Conservation (phyloP, 2,113 vertebrate species). For the Lethenteron camtschaticum region DNA sequence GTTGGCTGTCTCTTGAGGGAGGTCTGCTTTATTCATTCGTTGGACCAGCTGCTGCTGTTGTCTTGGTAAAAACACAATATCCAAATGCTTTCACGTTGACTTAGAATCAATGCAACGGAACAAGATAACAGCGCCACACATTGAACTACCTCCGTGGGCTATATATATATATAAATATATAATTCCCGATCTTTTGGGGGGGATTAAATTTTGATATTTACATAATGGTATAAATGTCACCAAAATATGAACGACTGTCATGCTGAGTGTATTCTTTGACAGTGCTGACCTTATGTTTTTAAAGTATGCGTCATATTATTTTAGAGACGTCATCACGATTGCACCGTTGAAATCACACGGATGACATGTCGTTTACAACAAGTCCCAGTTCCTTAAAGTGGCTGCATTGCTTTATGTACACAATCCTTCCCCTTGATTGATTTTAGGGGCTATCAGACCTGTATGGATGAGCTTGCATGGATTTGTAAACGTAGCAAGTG, state of each 20-base stretch:
- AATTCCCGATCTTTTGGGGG: too few species aligned
- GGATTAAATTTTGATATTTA: not conserved
- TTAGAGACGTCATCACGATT: too few species aligned
- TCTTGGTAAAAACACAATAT: conserved; percentile 39
- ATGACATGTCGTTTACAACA: too few species aligned
- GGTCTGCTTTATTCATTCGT: conserved; percentile 79
- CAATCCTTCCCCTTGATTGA: too few species aligned
- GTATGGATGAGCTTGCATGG: too few species aligned
- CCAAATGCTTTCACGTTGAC: not conserved
- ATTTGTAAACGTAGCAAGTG: too few species aligned
- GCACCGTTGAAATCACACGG: too few species aligned
- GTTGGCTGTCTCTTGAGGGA: conserved; percentile 77
- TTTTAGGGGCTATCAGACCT: too few species aligned
- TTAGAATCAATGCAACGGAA: not conserved
- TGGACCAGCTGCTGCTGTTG: conserved; percentile 71
- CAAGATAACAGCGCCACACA: not conserved
- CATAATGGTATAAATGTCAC: not conserved
- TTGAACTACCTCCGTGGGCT: not conserved
- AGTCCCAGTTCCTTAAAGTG: too few species aligned
- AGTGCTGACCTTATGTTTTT: conserved; percentile 1
- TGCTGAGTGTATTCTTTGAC: conserved; percentile 7
- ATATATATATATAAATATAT: not conserved
- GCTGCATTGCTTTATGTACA: too few species aligned
- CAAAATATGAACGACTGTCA: not conserved
- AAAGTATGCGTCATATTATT: too few species aligned